Percentiles rank a stretch among this genome's conserved stretches.
Conservation (phyloP, 2,797 vertebrate genomes). For the Gymnothorax javanicus region DNA sequence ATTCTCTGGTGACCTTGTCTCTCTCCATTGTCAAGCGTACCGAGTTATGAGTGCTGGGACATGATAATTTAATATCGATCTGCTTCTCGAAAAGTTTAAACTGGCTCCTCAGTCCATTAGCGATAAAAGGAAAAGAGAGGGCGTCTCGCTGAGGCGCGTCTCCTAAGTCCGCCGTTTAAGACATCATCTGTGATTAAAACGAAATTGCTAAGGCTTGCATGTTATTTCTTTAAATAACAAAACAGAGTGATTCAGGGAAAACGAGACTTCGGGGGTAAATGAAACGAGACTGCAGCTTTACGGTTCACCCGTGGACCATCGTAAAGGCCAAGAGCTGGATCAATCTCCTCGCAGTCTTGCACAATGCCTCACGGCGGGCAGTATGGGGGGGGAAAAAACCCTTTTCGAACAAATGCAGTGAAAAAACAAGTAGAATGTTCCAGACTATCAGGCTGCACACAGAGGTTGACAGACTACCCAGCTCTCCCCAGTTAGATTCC, state of each 20-base stretch:
- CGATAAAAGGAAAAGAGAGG: neutral
- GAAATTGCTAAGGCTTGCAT: neutral
- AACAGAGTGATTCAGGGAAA: neutral
- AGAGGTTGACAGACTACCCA: neutral
- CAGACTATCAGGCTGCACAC: neutral
- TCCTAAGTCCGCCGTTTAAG: neutral
- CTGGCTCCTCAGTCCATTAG: slow-evolving; percentile 43
- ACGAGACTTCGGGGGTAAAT: neutral
- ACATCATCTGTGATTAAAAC: neutral
- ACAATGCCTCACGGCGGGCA: neutral
- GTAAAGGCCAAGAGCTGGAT: neutral
- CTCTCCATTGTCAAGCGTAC: slow-evolving; percentile 82
- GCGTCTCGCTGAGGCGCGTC: neutral
- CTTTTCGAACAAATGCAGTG: neutral
- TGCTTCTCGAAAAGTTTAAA: slow-evolving; percentile 51
- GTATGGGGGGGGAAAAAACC: too few relatives aligned
- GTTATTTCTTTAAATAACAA: slow-evolving; percentile 1
- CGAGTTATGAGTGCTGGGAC: slow-evolving; percentile 85
- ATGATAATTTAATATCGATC: slow-evolving; percentile 88
- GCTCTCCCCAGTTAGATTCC: neutral
- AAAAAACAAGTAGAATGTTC: neutral
- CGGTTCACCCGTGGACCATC: neutral
- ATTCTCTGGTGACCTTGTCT: slow-evolving; percentile 93
- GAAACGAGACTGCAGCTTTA: neutral
- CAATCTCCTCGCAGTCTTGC: neutral